Conservation (phyloP, 2,888 invertebrate genomes). For the Drosophila trichaetosa region DNA sequence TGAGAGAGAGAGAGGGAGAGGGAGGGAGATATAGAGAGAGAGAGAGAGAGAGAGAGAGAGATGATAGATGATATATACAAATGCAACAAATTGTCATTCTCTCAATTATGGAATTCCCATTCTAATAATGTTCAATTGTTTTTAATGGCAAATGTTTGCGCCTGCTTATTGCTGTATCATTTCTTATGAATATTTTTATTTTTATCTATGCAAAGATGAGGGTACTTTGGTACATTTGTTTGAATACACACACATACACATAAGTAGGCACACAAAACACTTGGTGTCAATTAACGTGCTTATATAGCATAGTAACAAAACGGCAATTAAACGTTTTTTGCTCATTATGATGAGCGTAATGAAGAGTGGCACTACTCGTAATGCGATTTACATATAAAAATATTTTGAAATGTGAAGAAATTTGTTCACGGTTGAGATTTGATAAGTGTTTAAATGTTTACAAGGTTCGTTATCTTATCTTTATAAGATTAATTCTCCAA, state of each 20-base stretch:
- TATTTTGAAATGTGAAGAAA: background rate
- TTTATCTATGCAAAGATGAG: conserved; percentile 32
- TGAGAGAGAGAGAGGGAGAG: no score
- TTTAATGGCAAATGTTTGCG: conserved; percentile 62
- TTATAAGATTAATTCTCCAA: background rate
- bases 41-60: background rate
- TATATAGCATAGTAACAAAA: conserved; percentile 31
- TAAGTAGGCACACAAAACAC: conserved; percentile 39
- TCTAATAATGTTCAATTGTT: conserved; percentile 62
- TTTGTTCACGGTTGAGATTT: conserved; percentile 2
- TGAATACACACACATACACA: conserved; percentile 28
- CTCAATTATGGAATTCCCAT: conserved; percentile 25
- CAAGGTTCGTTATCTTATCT: background rate
- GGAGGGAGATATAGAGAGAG: background rate
- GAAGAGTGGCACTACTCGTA: background rate
- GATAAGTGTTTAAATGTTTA: background rate
- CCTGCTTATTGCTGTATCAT: conserved; percentile 44
- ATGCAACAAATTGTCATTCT: conserved; percentile 4
- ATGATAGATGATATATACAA: background rate
- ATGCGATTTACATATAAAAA: conserved; percentile 9
- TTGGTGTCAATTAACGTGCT: conserved; percentile 61
- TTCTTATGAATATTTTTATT: conserved; percentile 34
- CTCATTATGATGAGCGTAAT: conserved; percentile 4
- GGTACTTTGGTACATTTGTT: conserved; percentile 15
- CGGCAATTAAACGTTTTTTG: conserved; percentile 27